A percentile compares a stretch with the other conserved stretches of the same genome.
phyloP scores from a whole-genome alignment of 2,113 vertebrate species.

The Calyptomena viridis region DNA sequence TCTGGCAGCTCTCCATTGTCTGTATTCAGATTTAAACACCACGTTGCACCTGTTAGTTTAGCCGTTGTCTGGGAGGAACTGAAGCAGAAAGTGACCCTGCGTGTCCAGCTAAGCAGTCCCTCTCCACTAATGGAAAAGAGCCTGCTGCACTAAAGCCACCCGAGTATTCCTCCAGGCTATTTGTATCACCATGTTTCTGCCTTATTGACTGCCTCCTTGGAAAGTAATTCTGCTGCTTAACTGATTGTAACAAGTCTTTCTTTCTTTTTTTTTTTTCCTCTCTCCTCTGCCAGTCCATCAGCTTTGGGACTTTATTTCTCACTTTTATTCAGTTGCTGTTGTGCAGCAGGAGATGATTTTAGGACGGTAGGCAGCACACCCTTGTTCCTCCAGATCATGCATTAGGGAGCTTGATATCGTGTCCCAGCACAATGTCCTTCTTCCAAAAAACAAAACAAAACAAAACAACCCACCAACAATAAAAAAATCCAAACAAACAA shows the following conservation, averaged over 20 bases:
- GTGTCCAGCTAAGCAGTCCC: background rate
- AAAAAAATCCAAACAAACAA: too few species aligned
- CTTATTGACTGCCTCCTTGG: slow-evolving; percentile 3
- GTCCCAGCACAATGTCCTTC: background rate
- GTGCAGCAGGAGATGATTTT: background rate
- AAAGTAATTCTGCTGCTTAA: background rate
- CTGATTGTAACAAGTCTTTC: background rate
- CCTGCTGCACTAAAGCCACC: background rate
- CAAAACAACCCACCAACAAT: too few species aligned
- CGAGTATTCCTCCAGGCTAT: background rate
- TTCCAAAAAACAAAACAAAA: background rate
- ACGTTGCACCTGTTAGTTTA: slow-evolving; percentile 31
- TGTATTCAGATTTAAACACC: background rate
- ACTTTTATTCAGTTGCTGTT: background rate
- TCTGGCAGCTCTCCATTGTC: background rate
- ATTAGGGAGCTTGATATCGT: background rate
- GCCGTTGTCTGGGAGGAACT: background rate
- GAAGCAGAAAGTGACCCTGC: background rate
- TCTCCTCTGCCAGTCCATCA: background rate
- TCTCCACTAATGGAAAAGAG: background rate
- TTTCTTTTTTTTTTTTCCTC: fast-evolving
- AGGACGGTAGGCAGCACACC: background rate
- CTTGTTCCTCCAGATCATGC: background rate
- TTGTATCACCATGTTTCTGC: background rate
- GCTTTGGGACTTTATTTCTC: background rate